Base-by-base conservation (phyloP, 2,888 invertebrate genomes). In the Thalpophila matura region DNA sequence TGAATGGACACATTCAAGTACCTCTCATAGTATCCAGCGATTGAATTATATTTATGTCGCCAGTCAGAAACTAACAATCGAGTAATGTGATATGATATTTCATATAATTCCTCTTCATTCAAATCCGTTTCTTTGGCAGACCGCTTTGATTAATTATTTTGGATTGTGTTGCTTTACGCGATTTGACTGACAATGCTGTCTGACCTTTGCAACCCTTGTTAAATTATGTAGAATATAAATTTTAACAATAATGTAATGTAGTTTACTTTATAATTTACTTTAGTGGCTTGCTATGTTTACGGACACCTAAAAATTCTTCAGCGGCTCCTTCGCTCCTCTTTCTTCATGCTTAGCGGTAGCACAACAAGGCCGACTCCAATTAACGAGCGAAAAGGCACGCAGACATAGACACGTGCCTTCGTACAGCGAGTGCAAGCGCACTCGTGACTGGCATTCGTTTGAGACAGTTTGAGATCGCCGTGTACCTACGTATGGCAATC, bases 141-240 rank as follows among this genome's bases (percentile, higher is more conserved):
- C 18, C 26, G 20, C 26, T 26, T 55, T 22, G 9, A 29, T 56
- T 64, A 24, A 18, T 56, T 50, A 45, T 46, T 35, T 46, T 22
- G 45, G 0, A 46, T 46, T 40, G 40, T 27, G 38, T 27, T 40
- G 24, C 27, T 27, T 33, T 29, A 33, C 33, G 12, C 33, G 27
- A 26, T 27, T 59, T 37, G 18, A 33, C 45, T 26, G 60, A 24
- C 24, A 33, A 14, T 62, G 22, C 27, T 27, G 38, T 14, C 27
- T 46, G 69, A 69, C 63, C 69, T 69, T 69, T 59, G 33, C 14
- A 18, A 46, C 38, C 27, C 33, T 59, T 40, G 63, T 24, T 59
- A 12, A 63, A 67, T 27, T 38, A 40, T 33, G 55, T 33, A 22
- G 40, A 37, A 24, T 29, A 33, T 64, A 60, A 14, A 61, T 40